These are phyloP conservation scores for Talpa occidentalis DNA, from an alignment of 2,113 vertebrate genomes.

Conservation along the genomic window DNA sequence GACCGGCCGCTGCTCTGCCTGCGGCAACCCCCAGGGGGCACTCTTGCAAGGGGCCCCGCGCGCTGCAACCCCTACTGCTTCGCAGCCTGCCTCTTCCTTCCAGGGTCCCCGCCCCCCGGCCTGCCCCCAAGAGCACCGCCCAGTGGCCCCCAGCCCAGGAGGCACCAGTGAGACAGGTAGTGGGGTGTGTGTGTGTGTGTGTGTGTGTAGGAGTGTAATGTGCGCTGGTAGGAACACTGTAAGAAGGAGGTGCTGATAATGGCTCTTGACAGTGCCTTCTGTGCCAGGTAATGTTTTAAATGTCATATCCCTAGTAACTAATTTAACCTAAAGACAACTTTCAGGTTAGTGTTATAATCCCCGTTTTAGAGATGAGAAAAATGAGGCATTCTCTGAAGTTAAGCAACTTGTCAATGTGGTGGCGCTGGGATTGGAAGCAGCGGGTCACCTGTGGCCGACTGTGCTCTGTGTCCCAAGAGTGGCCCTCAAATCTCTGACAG, in stretches of 20 bases:
- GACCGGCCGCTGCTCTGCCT: not conserved
- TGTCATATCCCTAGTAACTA: not conserved
- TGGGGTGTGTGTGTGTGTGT: no score
- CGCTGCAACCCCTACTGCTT: not conserved
- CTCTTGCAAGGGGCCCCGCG: not conserved
- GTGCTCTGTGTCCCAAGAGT: not conserved
- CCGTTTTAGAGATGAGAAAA: not conserved
- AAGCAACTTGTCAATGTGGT: not conserved
- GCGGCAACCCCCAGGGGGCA: slow-evolving; percentile 22
- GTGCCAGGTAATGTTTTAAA: not conserved
- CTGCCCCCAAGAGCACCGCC: not conserved
- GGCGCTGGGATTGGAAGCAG: not conserved
- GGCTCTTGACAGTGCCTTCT: not conserved
- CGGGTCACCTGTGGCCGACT: not conserved
- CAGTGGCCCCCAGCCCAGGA: not conserved
- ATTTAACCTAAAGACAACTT: not conserved
- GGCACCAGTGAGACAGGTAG: slow-evolving; percentile 60
- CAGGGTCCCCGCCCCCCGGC: not conserved
- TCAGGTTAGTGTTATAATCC: not conserved
- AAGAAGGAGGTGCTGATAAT: not conserved
- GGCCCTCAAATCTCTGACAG: not conserved
- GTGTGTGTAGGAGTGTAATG: not conserved
- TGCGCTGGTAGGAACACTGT: not conserved
- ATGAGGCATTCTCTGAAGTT: not conserved
- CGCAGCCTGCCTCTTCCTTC: not conserved